Base-by-base conservation (phyloP, 2,113 vertebrate genomes). In the Leuciscus idus region DNA sequence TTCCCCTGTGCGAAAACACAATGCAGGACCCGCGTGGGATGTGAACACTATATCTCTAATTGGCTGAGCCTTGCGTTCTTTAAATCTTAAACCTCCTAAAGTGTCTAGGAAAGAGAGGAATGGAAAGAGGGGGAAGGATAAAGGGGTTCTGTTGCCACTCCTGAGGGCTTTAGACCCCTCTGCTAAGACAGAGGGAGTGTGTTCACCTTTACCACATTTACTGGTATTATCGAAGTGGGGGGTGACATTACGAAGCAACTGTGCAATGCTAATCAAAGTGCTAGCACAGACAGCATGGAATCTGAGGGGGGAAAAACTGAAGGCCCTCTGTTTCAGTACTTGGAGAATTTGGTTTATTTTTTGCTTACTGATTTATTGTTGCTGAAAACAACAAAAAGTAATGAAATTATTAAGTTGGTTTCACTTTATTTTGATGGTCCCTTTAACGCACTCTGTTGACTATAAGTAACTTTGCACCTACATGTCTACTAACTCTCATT, bases 221-320 rank as follows among this genome's bases (percentile, higher is more conserved):
- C 43, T 80, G 74, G 72, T 55, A 81, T 70, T 79, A 43, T 23
- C 76, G 74, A 48, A 73, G 82, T 84, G 64, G 30, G 84, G 84
- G 59, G 66, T 83, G 72, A 59, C 55, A 81, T 87, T 88, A 59
- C 88, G 77, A 85, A 82, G 90, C 86, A 89, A 91, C 85, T 82
- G 59, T n/a, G 15, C 72, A 82, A 30, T 52, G 57, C n/a, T 81
- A 83, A 85, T 64, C 23, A 81, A 70, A 81, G 46, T 30, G 30
- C 68, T 86, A 80, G 85, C 79, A 84, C 80, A 43, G 33, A 85
- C 8, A 33, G 62, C 61, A 33, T 62, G 68, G 72, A 43, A 79
- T n/a, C 21, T 59, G 48, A 26, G 23, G 46, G 11, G 1, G 1
- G 4, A 39, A n/a, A 64, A 46, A 76, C 50, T 26, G 6, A 26